Conservation (phyloP, 2,797 vertebrate genomes). For the Margarornis squamiger region DNA sequence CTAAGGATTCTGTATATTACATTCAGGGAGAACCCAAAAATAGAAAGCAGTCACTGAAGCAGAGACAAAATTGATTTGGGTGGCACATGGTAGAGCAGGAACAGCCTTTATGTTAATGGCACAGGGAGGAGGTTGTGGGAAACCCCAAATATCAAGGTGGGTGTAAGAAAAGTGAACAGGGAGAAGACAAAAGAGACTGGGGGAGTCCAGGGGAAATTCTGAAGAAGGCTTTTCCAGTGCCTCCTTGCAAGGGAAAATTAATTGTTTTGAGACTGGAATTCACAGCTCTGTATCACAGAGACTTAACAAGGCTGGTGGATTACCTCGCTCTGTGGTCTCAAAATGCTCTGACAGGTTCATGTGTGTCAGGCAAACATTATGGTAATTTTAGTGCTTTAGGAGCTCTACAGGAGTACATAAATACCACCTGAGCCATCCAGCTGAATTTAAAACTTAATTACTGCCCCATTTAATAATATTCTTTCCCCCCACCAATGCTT, state of each 20-base stretch:
- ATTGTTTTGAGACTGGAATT: conserved; percentile 56
- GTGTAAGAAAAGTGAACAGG: neutral
- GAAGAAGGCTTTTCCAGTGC: conserved; percentile 17
- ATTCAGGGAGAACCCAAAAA: neutral
- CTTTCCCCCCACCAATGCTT: neutral
- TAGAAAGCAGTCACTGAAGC: neutral
- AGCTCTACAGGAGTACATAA: conserved; percentile 26
- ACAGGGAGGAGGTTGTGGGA: conserved; percentile 5
- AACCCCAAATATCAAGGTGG: neutral
- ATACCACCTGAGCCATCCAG: conserved; percentile 26
- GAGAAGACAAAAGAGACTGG: conserved; percentile 5
- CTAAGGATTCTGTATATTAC: neutral
- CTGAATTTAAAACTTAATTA: conserved; percentile 65
- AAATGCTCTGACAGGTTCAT: conserved; percentile 55
- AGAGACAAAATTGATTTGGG: neutral
- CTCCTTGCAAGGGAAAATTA: conserved; percentile 43
- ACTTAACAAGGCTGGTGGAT: conserved; percentile 17
- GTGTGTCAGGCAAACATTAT: conserved; percentile 60
- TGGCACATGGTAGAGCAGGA: neutral
- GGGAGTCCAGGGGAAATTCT: conserved; percentile 18
- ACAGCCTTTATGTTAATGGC: neutral
- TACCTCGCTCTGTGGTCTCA: conserved; percentile 38
- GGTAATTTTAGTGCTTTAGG: conserved; percentile 48
- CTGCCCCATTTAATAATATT: conserved; percentile 40
- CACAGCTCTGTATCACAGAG: neutral